Evolutionary conservation across 2,888 invertebrate species (phyloP), one percentile per base, ranked within the genome.

Genomic region (Orthosia gothica): DNA sequence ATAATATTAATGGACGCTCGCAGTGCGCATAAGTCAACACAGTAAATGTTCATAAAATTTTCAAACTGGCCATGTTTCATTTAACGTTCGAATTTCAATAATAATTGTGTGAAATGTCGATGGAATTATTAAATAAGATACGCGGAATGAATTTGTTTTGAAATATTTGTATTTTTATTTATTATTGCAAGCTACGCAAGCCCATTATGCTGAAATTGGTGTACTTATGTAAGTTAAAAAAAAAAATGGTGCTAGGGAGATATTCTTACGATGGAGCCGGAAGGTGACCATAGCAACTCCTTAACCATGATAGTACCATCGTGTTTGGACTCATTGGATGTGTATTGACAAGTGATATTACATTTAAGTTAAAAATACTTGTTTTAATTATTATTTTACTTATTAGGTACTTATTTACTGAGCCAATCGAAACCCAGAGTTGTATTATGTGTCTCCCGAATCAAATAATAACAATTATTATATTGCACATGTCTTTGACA

Each of bases 1-100:
- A 69, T 59, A 75, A 68, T 76, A 69, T 81, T 65, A 79, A 81
- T 68, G 52, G 57, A 62, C 67, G 47, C 40, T 66, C n/a, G 47
- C 20, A 76, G 45, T 76, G 45, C 50, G 59, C 61, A 54, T 45
- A 69, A 76, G 23, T 66, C 45, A 65, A 70, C 62, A 45, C 49
- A 52, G 55, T 61, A 76, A 81, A 57, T 55, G 69, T 49, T 81
- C 52, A 81, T 81, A 76, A 59, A 57, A 65, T 61, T 62, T 69
- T 26, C 55, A 52, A 81, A 81, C 26, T 45, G 52, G 32, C 23
- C 59, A 63, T 62, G 50, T 69, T 59, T 80, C 52, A 74, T 54
- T 49, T 67, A 52, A 57, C 49, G 26, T 16, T 66, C n/a, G 15
- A 15, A 74, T 65, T 73, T 59, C 13, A 50, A 40, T 45, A 49